Evolutionary conservation across 1,140 invertebrate species (phyloP), one percentile per base, ranked within the genome.

Genomic region (Drosophila ohnishii): DNA sequence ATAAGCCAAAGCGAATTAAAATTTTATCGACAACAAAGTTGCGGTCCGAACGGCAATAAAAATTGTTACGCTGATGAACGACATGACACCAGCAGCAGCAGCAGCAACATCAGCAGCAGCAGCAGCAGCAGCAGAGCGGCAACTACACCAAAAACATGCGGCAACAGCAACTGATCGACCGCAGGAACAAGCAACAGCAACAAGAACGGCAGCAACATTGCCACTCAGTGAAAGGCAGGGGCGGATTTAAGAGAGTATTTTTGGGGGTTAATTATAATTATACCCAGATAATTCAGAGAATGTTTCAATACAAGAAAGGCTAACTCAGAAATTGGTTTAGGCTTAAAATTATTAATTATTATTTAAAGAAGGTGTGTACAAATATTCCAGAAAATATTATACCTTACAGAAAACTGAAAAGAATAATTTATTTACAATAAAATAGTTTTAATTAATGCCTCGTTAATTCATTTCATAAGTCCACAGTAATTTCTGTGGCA

Each of bases 21-120:
- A 87, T 88, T 87, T 83, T 87, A 87, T 87, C 84, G 79, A 76
- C 83, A 87, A 87, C 84, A 83, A 88, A 79, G 75, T 88, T 87
- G 83, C 79, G 84, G 83, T 74, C 69, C 63, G 59, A 83, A 42
- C 58, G 28, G 74, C 65, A 76, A 75, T 75, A 75, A 87, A 86
- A 87, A 86, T 86, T 86, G 73, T 75, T 75, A 75, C 73, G 73
- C 74, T 87, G 83, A 86, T 87, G 83, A 83, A 86, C 83, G 59
- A 77, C 74, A 75, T 75, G 73, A 75, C 73, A 75, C 72, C 73
- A 75, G 62, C 61, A 75, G 65, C 64, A 65, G 51, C 50, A 34
- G 44, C 67, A 22, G 44, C 58, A 51, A 11, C 35, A 72, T 16
- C 42, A 42, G 5, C 40, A 44, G 5, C 42, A 65, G 30, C 35